Conservation (phyloP, 2,797 vertebrate genomes). For the Xiphophorus birchmanni region DNA sequence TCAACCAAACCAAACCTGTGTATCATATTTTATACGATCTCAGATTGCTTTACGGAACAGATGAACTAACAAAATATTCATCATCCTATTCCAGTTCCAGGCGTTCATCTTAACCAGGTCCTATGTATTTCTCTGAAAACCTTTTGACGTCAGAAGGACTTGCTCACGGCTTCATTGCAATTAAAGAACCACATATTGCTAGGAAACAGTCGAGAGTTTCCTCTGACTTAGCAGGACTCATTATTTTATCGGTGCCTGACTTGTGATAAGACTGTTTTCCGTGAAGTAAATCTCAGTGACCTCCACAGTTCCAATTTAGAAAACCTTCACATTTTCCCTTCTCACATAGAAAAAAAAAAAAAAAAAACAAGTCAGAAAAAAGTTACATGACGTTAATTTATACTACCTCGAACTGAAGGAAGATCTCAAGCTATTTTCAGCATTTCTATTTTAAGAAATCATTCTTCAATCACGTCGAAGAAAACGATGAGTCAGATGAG, state of each 20-base stretch:
- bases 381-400: neutral
- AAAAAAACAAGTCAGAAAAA: conserved; percentile 2
- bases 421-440: no score
- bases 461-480: neutral
- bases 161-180: neutral
- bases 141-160: neutral
- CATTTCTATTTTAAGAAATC: neutral
- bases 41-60: neutral
- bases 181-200: neutral
- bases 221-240: neutral
- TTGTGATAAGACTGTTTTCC: neutral
- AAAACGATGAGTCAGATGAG: conserved; percentile 13
- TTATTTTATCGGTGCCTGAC: neutral
- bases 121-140: neutral
- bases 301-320: neutral
- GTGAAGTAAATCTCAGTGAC: neutral
- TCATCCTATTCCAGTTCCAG: neutral
- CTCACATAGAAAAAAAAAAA: neutral
- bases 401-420: neutral
- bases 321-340: neutral
- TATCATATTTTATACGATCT: neutral
- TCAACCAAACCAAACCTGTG: neutral
- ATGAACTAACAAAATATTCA: neutral
- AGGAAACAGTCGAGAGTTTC: neutral
- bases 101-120: neutral